Evolutionary conservation across 2,797 vertebrate species (phyloP).

Genomic region (Myotis pilosus): DNA sequence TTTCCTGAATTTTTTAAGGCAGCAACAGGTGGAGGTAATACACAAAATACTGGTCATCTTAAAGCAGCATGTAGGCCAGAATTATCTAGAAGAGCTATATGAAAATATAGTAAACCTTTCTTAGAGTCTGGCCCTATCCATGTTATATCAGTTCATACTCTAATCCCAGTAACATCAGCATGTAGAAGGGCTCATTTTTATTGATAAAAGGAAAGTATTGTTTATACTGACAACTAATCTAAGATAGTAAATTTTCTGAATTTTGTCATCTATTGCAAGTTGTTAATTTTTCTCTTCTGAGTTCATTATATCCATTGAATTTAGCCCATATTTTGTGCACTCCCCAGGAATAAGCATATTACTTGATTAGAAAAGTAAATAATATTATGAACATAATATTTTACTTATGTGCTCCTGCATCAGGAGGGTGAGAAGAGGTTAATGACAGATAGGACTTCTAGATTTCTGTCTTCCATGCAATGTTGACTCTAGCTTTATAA

Average conservation of each 20-base stretch:
- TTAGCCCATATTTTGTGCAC: neutral
- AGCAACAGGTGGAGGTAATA: too few species aligned
- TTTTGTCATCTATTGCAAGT: neutral
- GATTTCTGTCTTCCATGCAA: neutral
- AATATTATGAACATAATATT: neutral
- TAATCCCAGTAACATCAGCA: neutral
- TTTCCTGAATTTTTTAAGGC: neutral
- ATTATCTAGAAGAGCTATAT: neutral
- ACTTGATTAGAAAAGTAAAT: neutral
- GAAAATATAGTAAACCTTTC: neutral
- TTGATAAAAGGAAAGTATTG: neutral
- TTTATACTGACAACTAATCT: neutral
- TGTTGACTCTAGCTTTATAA: neutral
- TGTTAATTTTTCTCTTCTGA: neutral
- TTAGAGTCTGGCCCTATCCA: neutral
- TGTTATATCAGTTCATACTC: neutral
- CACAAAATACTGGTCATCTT: neutral
- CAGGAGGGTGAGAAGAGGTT: neutral
- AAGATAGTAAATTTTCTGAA: neutral
- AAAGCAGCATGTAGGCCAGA: neutral
- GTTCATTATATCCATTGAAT: neutral
- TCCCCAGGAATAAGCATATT: neutral
- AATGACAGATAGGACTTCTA: neutral
- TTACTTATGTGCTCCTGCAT: neutral
- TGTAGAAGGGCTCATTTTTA: neutral